A percentile compares a stretch with the other conserved stretches of the same genome.
These are phyloP conservation scores for Psephotus haematonotus DNA, from an alignment of 2,113 vertebrate genomes.

Conservation along the genomic window DNA sequence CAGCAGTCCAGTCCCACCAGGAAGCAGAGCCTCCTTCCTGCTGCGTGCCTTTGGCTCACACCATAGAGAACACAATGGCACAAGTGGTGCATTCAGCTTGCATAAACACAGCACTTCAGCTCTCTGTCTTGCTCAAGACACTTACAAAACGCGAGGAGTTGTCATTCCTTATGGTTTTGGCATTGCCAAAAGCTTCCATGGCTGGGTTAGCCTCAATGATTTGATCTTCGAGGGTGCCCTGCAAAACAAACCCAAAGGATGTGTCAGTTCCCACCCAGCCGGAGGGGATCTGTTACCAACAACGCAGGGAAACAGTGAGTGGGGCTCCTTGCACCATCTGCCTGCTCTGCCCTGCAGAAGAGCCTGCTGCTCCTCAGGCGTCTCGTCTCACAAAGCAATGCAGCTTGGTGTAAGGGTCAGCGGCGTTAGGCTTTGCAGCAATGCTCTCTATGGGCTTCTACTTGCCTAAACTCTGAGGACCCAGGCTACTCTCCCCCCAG, in stretches of 20 bases:
- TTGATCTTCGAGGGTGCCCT: slow-evolving; percentile 96
- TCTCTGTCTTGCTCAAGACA: neutral
- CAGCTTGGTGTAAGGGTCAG: neutral
- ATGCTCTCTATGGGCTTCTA: neutral
- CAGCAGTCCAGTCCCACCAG: neutral
- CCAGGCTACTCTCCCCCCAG: neutral
- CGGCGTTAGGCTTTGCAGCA: neutral
- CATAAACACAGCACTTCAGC: fast-evolving
- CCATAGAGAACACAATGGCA: neutral
- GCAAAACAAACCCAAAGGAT: neutral
- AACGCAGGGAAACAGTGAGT: neutral
- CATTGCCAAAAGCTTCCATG: slow-evolving; percentile 95
- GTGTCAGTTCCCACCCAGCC: neutral
- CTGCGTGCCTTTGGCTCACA: neutral
- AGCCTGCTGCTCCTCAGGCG: neutral
- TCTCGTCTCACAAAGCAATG: neutral
- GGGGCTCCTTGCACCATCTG: neutral
- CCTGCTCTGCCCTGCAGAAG: neutral
- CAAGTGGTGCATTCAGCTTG: neutral
- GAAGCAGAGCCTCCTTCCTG: neutral
- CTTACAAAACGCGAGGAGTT: slow-evolving; percentile 96
- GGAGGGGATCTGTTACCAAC: neutral
- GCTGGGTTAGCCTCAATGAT: slow-evolving; percentile 96
- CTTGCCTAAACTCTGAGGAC: neutral
- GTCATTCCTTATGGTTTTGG: slow-evolving; percentile 94